These are phyloP conservation scores for Labeo catla DNA, from an alignment of 2,113 vertebrate genomes.

Conservation along the genomic window DNA sequence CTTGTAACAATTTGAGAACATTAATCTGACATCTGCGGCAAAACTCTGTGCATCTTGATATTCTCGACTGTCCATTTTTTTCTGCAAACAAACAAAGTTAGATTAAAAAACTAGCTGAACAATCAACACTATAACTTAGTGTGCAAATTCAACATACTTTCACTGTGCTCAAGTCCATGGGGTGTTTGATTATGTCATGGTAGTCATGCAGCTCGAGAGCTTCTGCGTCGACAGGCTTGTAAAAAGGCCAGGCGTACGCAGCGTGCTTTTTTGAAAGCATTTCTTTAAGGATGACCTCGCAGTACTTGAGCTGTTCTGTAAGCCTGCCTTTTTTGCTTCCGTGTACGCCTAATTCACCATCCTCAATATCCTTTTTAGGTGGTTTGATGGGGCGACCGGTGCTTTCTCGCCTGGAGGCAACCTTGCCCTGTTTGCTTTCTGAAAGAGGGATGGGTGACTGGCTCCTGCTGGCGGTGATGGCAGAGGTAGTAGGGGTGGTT, in stretches of 20 bases:
- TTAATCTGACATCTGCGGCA: constrained; percentile 91
- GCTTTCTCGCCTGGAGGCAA: constrained; percentile 77
- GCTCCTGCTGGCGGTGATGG: constrained; percentile 78
- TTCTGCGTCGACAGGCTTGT: constrained; percentile 92
- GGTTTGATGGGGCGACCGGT: constrained; percentile 81
- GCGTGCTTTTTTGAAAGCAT: constrained; percentile 94
- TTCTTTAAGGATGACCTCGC: constrained; percentile 89
- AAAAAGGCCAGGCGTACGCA: constrained; percentile 95
- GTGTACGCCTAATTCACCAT: constrained; percentile 75
- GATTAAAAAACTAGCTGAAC: not conserved
- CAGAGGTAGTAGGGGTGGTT: constrained; percentile 79
- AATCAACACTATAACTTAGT: not conserved
- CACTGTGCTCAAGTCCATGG: constrained; percentile 97
- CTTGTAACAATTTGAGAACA: constrained; percentile 99
- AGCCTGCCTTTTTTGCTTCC: constrained; percentile 77
- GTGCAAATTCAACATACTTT: constrained; percentile 75
- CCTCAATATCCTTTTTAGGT: constrained; percentile 81
- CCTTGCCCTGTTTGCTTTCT: constrained; percentile 81
- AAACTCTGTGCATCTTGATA: constrained; percentile 90
- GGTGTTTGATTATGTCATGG: constrained; percentile 96
- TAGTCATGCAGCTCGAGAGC: constrained; percentile 93
- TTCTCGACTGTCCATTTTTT: constrained; percentile 90
- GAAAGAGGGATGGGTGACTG: constrained; percentile 74
- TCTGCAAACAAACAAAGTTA: constrained; percentile 74
- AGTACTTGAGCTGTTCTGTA: constrained; percentile 86